Base-by-base conservation (phyloP, 2,113 vertebrate species). In the Nesoenas mayeri region DNA sequence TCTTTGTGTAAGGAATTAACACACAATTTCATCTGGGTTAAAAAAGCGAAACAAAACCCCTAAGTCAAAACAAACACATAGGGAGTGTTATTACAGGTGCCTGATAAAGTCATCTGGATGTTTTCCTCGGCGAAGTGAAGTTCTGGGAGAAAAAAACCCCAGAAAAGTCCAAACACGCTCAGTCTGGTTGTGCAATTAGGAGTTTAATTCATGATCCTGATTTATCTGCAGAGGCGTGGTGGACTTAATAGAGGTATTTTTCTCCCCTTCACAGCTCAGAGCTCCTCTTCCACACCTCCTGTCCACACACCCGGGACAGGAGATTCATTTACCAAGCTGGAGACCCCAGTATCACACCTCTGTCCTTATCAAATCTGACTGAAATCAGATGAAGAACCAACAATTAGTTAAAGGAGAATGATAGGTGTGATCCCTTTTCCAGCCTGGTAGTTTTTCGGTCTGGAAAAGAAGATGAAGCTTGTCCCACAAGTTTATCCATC, bases 381-480 rank as follows among this genome's bases (percentile, higher is more conserved):
- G 58, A 73, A 88, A 71, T 31, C 26, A 64, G 78, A 89, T 38
- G 25, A 91, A 86, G 61, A 75, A 69, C n/a, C 56, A 86, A 67
- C 92, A 88, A 70, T 47, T 56, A 83, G 12, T 64, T 14, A 62
- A 28, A 75, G 34, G 9, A 87, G 56, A 70, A 58, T 34, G 42
- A 85, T 51, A 89, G 66, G 53, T 65, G 31, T 2, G 10, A 92
- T 92, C 60, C 51, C 24, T 48, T 84, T 78, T 88, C 51, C 72
- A 95, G 77, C 29, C 53, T 40, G 22, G 29, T 72, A 36, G 61
- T 85, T 92, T 93, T 74, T 78, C 15, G 75, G 89, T 65, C 85
- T 96, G 47, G 64, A 89, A 50, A 93, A 79, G 73, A 82, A 79
- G 85, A 89, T 89, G 74, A 94, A 94, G 69, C 69, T 79, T 36